Conservation (phyloP, 2,797 vertebrate species). For the Toxotes lorentzi region DNA sequence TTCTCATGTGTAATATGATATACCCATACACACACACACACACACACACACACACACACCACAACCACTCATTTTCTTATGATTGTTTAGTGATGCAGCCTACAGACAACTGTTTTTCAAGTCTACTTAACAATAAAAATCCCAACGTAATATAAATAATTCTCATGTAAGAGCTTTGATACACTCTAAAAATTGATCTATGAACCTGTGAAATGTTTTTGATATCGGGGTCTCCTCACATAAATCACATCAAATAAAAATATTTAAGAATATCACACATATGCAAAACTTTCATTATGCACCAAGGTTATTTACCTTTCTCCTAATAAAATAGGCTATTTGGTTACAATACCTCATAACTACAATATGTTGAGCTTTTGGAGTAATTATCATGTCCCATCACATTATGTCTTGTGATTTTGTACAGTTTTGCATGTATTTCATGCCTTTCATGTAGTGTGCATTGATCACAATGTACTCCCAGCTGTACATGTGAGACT, state of each 20-base stretch:
- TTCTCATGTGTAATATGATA: constrained; percentile 15
- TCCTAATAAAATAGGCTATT: neutral
- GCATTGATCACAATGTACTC: constrained; percentile 23
- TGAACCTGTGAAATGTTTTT: neutral
- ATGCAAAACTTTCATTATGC: neutral
- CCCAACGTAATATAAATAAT: neutral
- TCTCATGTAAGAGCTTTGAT: neutral
- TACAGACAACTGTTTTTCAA: neutral
- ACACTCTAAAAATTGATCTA: neutral
- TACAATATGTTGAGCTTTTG: neutral
- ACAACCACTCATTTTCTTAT: neutral
- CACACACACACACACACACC: neutral
- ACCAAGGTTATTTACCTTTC: neutral
- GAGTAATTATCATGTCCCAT: neutral
- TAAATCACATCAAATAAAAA: neutral
- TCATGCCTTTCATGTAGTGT: neutral
- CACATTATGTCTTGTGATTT: neutral
- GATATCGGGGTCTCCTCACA: neutral
- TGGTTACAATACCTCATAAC: neutral
- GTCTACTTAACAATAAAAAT: neutral
- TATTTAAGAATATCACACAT: neutral
- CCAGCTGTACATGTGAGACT: constrained; percentile 18
- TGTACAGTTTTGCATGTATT: neutral
- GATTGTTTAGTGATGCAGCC: neutral
- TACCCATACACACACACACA: neutral